phyloP scores from a whole-genome alignment of 2,797 vertebrate species.

The Ara ararauna region DNA sequence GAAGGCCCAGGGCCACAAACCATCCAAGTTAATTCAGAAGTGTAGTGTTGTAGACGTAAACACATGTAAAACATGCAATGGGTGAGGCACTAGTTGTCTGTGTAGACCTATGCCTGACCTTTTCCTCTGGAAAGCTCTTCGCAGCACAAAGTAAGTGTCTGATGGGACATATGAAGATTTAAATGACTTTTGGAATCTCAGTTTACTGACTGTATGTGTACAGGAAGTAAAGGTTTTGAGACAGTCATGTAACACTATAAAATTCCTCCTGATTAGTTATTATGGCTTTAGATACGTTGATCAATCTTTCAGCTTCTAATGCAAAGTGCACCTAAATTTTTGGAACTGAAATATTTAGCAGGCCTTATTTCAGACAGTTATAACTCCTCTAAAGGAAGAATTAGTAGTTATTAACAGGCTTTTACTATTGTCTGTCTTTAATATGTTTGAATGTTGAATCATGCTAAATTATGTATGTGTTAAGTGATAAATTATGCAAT shows the following conservation, averaged over 20 bases:
- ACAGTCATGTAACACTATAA: neutral
- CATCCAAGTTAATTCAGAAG: neutral
- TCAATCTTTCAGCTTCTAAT: neutral
- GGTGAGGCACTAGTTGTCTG: neutral
- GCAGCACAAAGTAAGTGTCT: neutral
- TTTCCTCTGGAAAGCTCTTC: neutral
- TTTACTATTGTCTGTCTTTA: neutral
- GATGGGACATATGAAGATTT: neutral
- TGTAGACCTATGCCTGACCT: neutral
- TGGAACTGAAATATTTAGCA: neutral
- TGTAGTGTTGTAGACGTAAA: rapidly evolving
- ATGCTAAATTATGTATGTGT: slow-evolving; percentile 61
- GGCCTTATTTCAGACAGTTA: neutral
- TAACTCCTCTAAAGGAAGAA: neutral
- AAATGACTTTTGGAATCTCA: neutral
- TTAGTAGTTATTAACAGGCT: neutral
- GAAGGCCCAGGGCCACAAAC: neutral
- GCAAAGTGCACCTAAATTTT: neutral
- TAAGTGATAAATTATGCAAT: slow-evolving; percentile 58
- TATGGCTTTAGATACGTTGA: neutral
- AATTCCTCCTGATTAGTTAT: neutral
- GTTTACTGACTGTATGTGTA: neutral
- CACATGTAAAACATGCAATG: neutral
- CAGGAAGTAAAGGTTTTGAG: neutral
- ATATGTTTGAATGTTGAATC: slow-evolving; percentile 38